Evolutionary conservation across 2,888 invertebrate species (phyloP), one percentile per base, ranked within the genome.

Genomic region (Seira sanloemensis): DNA sequence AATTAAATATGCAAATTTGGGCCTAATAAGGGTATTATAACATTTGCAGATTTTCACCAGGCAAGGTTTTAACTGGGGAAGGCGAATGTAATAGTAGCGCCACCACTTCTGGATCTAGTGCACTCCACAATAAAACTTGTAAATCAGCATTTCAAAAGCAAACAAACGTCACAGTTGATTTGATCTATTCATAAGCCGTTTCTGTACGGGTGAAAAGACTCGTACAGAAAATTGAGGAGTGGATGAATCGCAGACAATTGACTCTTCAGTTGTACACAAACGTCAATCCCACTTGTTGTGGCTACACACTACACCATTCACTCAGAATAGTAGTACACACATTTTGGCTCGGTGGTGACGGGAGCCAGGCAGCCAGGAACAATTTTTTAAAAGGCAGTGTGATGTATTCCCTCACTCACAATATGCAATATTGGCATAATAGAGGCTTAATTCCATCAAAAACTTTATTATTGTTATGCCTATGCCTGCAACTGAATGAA

Each of bases 131-230:
- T 37, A 7, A 37, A 37, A 12, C 37, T 37, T 37, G 37, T 12
- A 37, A 66, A 66, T 66, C 24, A 66, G 46, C 27, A 62, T 69
- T 78, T 71, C 69, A 69, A 62, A 58, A 21, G 58, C 5, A 7
- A 9, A 58, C 58, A 27, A 69, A 78, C 62, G 78, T 68, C 78
- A 78, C 78, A 71, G 78, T 69, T 78, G 69, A 78, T 78, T 78
- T 78, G 71, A 37, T 78, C 78, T 58, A 69, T 78, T 69, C 69
- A 69, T 21, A 62, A 4, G 25, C 16, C 37, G 37, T 37, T 37
- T 4, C 4, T 37, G 37, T n/a, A n/a, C n/a, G n/a, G n/a, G n/a
- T n/a, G n/a, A n/a, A n/a, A n/a, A n/a, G n/a, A n/a, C n/a, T n/a
- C n/a, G n/a, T n/a, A n/a, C n/a, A n/a, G n/a, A 18, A 54, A 37